These are phyloP conservation scores for Propithecus perrieri DNA, from an alignment of 2,797 vertebrate genomes.

Conservation along the genomic window DNA sequence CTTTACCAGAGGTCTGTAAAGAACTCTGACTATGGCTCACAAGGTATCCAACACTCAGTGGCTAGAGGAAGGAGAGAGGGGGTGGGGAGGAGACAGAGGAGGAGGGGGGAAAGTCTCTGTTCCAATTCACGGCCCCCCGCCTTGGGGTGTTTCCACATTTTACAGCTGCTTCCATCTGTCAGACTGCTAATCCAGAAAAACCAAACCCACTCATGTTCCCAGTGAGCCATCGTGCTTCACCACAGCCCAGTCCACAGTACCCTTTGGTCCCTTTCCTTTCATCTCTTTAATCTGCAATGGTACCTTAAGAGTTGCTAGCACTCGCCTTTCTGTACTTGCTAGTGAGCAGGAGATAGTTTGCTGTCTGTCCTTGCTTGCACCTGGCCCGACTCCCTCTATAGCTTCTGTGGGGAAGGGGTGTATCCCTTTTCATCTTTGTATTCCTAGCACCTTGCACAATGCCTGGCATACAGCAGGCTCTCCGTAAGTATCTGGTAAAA, in stretches of 20 bases:
- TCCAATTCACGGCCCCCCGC: not conserved
- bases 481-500: not conserved
- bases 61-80: not conserved
- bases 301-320: not conserved
- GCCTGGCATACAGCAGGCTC: not conserved
- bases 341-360: not conserved
- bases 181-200: not conserved
- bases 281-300: not conserved
- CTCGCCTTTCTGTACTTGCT: not conserved
- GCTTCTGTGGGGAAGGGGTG: not conserved
- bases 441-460: not conserved
- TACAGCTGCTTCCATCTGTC: not conserved
- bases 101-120: not conserved
- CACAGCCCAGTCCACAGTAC: not conserved
- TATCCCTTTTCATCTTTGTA: not conserved
- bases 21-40: not conserved
- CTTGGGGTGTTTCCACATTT: not conserved
- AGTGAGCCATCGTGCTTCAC: not conserved
- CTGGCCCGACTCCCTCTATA: not conserved
- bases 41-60: not conserved
- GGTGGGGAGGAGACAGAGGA: not conserved
- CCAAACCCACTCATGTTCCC: not conserved
- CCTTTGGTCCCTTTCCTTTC: not conserved
- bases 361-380: not conserved
- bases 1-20: not conserved